Evolutionary conservation across 2,113 vertebrate species (phyloP).

Genomic region (Struthidea cinerea): DNA sequence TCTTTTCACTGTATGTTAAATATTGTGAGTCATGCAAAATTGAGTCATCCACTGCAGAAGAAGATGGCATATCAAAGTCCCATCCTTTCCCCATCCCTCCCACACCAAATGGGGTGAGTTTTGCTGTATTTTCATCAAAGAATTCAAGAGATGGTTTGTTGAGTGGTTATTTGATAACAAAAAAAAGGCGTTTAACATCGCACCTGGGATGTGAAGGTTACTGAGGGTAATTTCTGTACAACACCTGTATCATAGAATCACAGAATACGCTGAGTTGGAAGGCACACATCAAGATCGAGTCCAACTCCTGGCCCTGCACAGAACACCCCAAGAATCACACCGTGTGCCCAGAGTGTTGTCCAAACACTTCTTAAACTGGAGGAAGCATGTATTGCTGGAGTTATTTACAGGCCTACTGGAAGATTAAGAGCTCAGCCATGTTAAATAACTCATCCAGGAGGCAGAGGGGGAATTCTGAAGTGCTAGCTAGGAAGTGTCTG

Average conservation of each 20-base stretch:
- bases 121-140: neutral
- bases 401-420: neutral
- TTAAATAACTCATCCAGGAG: neutral
- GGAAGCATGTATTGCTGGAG: neutral
- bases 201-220: neutral
- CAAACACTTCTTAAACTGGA: neutral
- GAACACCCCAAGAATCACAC: neutral
- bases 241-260: neutral
- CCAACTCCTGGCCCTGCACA: neutral
- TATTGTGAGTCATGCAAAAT: slow-evolving; percentile 37
- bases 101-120: neutral
- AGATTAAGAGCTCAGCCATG: neutral
- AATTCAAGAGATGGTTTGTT: neutral
- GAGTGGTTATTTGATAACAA: neutral
- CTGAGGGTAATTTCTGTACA: neutral
- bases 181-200: neutral
- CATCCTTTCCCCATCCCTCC: neutral
- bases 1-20: slow-evolving; percentile 25
- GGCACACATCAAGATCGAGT: neutral
- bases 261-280: neutral
- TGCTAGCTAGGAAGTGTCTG: neutral
- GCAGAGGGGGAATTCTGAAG: neutral
- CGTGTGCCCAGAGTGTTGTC: neutral
- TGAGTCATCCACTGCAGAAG: slow-evolving; percentile 41
- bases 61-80: neutral